Percentiles rank a stretch among this genome's conserved stretches.
Evolutionary conservation across 2,888 invertebrate genomes (phyloP).

Genomic region (Hemithea aestivaria): DNA sequence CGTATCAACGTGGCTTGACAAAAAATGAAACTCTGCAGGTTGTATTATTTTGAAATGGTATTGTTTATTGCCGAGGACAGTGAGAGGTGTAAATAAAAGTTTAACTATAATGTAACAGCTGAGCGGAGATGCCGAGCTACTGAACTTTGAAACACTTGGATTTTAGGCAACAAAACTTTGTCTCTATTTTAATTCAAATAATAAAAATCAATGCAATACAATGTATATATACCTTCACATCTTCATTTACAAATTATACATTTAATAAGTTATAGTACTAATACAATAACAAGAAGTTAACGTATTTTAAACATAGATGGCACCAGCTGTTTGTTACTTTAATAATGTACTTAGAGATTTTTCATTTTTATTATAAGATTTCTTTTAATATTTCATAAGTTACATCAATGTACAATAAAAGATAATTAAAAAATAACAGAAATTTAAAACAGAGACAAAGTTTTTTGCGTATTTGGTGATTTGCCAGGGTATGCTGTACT

Average conservation of each 20-base stretch:
- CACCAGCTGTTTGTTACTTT: not conserved
- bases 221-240: too few species aligned
- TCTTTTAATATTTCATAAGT: too few species aligned
- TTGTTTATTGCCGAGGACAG: slow-evolving; percentile 44
- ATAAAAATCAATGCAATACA: not conserved
- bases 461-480: slow-evolving; percentile 54
- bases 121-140: slow-evolving; percentile 58
- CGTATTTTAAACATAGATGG: too few species aligned
- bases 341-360: slow-evolving; percentile 18
- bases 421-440: too few species aligned
- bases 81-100: slow-evolving; percentile 68
- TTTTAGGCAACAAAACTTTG: slow-evolving; percentile 45
- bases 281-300: too few species aligned
- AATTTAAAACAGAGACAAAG: slow-evolving; percentile 46
- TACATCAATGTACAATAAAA: too few species aligned
- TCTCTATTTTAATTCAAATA: slow-evolving; percentile 23
- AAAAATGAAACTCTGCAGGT: slow-evolving; percentile 38
- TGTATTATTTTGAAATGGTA: slow-evolving; percentile 37
- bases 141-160: slow-evolving; percentile 51
- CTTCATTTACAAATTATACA: too few species aligned
- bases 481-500: slow-evolving; percentile 66
- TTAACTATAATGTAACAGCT: slow-evolving; percentile 47
- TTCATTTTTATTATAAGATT: too few species aligned
- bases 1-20: slow-evolving; percentile 15
- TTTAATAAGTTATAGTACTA: too few species aligned